Base-by-base conservation (phyloP, 2,888 invertebrate genomes). In the Hypena proboscidalis region DNA sequence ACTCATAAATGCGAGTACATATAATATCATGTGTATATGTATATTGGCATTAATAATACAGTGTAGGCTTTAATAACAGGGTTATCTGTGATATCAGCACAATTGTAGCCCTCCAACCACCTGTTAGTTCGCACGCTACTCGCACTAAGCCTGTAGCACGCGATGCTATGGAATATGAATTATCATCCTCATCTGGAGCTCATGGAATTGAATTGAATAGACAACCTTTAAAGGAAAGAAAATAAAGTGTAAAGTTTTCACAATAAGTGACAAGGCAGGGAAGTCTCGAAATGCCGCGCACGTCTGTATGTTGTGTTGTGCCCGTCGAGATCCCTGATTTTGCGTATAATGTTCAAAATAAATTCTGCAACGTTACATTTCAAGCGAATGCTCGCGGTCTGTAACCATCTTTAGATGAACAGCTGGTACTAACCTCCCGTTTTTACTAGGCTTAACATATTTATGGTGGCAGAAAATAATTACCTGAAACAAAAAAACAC, bases 21-120 rank as follows among this genome's bases (percentile, higher is more conserved):
- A 29, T 29, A 29, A 56, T 58, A 32, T 23, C 44, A 48, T 21
- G 33, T 53, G 58, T 37, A 33, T 35, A 40, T 59, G 54, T 49
- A 39, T 39, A 42, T 49, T 40, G 19, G 36, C 25, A 53, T 44
- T 62, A 56, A 55, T 62, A 66, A 53, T 47, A 32, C 29, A 31
- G 53, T 62, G 51, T 60, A 46, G 58, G 62, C 47, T 64, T 70
- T 67, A 82, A 80, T 79, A 77, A 77, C 66, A 59, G 47, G 49
- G 59, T 60, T 83, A 83, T 83, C 82, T 74, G 21, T 45, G 51
- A 56, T 77, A 79, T 77, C 74, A 53, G 67, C 49, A 66, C 55
- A 67, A 69, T 70, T 67, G 64, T 67, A 31, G 68, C 68, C 71
- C 65, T 63, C 62, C 57, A 55, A 55, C 53, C 83, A 83, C 68